Conservation (phyloP, 1,140 invertebrate genomes). For the Himalopsyche phryganea region DNA sequence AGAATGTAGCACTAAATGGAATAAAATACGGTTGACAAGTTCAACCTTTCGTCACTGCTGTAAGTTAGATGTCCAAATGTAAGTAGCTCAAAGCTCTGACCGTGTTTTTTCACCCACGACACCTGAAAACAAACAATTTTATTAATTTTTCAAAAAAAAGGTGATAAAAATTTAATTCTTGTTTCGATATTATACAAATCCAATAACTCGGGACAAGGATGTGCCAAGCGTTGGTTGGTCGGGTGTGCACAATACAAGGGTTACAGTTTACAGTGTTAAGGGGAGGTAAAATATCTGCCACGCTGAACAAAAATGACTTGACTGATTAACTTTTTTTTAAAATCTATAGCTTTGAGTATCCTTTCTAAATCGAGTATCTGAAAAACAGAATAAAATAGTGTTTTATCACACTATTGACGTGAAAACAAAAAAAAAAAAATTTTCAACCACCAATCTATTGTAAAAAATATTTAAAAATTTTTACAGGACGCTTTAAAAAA, state of each 20-base stretch:
- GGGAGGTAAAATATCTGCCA: neutral
- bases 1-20: too few species aligned
- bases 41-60: slow-evolving; percentile 31
- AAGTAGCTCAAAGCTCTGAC: slow-evolving; percentile 29
- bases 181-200: neutral
- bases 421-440: too few species aligned
- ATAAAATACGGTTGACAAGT: too few species aligned
- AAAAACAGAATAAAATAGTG: too few species aligned
- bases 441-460: too few species aligned
- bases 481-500: too few species aligned
- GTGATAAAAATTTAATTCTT: neutral
- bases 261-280: neutral
- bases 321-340: too few species aligned
- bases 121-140: slow-evolving; percentile 25
- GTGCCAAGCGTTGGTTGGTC: neutral
- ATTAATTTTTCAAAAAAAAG: neutral
- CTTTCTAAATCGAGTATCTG: too few species aligned
- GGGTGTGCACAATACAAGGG: neutral
- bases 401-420: too few species aligned
- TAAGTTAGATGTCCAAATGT: slow-evolving; percentile 33
- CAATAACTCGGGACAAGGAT: neutral
- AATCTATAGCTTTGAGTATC: too few species aligned
- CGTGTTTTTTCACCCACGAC: slow-evolving; percentile 29
- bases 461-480: too few species aligned
- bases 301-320: neutral